Percentiles rank a stretch among this genome's conserved stretches.
Evolutionary conservation across 2,888 invertebrate species (phyloP).

Genomic region (Hypercompe scribonia): DNA sequence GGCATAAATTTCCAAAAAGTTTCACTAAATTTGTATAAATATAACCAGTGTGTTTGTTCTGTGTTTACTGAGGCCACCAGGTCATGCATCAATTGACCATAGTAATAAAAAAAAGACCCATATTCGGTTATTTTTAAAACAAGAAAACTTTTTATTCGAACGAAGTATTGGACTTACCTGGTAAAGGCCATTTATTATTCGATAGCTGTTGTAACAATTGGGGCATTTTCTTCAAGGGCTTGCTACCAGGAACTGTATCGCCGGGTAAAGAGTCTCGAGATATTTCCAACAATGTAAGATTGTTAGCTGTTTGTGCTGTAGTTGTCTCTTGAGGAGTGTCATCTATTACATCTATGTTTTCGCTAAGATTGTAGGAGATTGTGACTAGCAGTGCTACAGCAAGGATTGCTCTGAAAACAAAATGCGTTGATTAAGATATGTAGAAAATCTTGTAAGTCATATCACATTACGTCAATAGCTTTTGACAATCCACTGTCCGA

Average conservation of each 20-base stretch:
- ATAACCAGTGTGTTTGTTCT: too few species aligned
- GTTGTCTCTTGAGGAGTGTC: conserved; percentile 27
- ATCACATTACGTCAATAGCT: too few species aligned
- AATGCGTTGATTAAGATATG: too few species aligned
- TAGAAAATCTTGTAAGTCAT: too few species aligned
- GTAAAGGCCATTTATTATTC: conserved; percentile 74
- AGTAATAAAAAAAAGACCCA: too few species aligned
- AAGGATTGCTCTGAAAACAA: conserved; percentile 77
- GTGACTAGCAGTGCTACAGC: conserved; percentile 83
- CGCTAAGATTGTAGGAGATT: conserved; percentile 81
- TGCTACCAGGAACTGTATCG: conserved; percentile 21
- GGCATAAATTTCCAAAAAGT: too few species aligned
- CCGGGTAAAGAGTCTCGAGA: conserved; percentile 2
- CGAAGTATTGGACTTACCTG: conserved; percentile 62
- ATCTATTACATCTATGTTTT: conserved; percentile 51
- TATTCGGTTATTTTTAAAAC: too few species aligned
- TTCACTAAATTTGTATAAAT: too few species aligned
- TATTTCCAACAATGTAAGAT: conserved; percentile 38
- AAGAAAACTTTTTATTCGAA: neutral
- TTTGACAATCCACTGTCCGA: too few species aligned
- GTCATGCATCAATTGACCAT: too few species aligned
- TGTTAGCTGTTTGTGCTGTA: conserved; percentile 12
- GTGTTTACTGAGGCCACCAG: too few species aligned
- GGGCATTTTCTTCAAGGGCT: conserved; percentile 47
- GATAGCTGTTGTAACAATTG: conserved; percentile 64